These are phyloP conservation scores for Acestrorhynchus altus DNA, from an alignment of 2,797 vertebrate genomes.

Conservation along the genomic window DNA sequence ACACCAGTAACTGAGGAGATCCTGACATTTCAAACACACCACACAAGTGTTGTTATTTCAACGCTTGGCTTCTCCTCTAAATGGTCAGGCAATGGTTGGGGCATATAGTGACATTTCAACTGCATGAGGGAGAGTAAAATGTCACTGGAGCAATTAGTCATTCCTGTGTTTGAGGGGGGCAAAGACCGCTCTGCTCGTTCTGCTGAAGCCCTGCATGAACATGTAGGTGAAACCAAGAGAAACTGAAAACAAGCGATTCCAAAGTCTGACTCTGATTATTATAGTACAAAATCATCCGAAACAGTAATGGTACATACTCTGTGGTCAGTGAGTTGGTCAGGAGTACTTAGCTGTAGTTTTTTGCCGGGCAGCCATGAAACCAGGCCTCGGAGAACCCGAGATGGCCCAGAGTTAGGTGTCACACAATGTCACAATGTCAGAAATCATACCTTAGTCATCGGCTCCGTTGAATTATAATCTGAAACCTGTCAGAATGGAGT, in stretches of 20 bases:
- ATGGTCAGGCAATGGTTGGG: neutral
- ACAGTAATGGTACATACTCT: neutral
- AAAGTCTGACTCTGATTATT: neutral
- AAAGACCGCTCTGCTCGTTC: neutral
- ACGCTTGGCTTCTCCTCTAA: neutral
- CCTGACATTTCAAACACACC: neutral
- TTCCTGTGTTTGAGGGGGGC: neutral
- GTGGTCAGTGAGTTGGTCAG: neutral
- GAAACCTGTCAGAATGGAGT: no score
- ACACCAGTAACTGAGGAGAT: neutral
- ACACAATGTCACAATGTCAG: neutral
- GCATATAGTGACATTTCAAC: neutral
- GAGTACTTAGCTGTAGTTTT: no score
- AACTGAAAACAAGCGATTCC: neutral
- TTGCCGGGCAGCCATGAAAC: neutral
- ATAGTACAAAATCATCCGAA: no score
- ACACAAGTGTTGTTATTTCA: neutral
- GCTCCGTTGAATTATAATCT: no score
- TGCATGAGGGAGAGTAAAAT: neutral
- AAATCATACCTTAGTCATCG: no score
- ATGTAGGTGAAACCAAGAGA: neutral
- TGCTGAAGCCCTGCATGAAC: neutral
- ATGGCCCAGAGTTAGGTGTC: neutral
- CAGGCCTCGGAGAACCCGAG: neutral
- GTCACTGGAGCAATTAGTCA: conserved; percentile 17